These are phyloP conservation scores for Nomada ruficornis DNA, from an alignment of 2,888 invertebrate species.

Conservation along the genomic window DNA sequence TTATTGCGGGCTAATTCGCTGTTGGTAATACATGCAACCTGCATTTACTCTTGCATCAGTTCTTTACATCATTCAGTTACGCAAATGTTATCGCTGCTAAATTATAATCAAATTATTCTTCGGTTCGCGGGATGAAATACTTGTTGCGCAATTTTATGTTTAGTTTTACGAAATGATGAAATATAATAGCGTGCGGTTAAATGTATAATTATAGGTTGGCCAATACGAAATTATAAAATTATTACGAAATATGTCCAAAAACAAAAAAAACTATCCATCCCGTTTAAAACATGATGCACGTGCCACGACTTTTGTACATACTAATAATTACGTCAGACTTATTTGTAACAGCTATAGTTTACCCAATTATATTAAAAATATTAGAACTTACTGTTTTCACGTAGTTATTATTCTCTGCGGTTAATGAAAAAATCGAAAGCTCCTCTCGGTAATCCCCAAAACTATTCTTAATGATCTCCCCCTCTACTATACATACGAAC, in stretches of 20 bases:
- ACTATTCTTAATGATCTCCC: no score
- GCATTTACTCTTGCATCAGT: neutral
- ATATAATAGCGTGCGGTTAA: conserved; percentile 12
- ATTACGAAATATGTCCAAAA: neutral
- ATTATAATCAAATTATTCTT: conserved; percentile 19
- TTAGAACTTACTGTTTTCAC: neutral
- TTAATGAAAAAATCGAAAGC: no score
- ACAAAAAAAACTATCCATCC: neutral
- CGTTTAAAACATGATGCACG: neutral
- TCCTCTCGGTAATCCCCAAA: no score
- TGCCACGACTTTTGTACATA: neutral
- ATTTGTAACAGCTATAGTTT: neutral
- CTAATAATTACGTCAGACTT: neutral
- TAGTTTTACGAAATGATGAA: conserved; percentile 3
- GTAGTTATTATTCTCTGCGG: neutral
- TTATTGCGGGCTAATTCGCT: neutral
- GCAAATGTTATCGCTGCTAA: conserved; percentile 7
- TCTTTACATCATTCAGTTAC: neutral
- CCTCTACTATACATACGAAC: neutral
- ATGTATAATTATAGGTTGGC: conserved; percentile 9
- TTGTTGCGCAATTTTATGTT: conserved; percentile 1
- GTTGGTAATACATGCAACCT: neutral
- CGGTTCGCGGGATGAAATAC: neutral
- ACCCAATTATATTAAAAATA: neutral
- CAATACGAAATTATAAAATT: neutral